phyloP scores from a whole-genome alignment of 2,888 invertebrate genomes.

The Drosophila vallismaia region DNA sequence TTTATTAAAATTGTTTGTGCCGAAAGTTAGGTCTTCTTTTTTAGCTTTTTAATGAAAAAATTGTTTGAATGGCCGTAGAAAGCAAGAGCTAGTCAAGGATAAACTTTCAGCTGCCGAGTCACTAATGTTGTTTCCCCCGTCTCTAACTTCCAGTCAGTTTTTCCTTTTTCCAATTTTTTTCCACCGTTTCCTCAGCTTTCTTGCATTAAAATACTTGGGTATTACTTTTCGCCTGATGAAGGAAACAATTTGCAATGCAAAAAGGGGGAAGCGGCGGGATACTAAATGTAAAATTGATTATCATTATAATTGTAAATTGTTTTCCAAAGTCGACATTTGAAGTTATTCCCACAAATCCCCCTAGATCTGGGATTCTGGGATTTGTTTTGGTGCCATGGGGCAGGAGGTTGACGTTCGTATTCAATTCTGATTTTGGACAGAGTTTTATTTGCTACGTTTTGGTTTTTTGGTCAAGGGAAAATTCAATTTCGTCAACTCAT shows the following conservation, averaged over 20 bases:
- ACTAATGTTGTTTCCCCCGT: conserved; percentile 44
- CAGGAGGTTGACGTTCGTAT: background rate
- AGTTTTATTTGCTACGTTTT: background rate
- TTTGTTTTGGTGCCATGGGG: background rate
- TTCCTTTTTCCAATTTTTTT: conserved; percentile 3
- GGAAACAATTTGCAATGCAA: conserved; percentile 63
- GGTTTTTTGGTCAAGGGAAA: conserved; percentile 5
- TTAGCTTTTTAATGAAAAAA: conserved; percentile 51
- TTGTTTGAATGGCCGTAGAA: conserved; percentile 38
- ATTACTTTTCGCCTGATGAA: conserved; percentile 40
- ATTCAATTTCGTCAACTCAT: conserved; percentile 45
- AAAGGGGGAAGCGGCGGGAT: conserved; percentile 18
- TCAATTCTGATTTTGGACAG: conserved; percentile 36
- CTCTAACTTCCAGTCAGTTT: background rate
- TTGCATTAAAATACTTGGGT: conserved; percentile 65
- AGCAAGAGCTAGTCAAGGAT: conserved; percentile 51
- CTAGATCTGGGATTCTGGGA: background rate
- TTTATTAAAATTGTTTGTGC: conserved; percentile 72
- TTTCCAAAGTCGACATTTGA: conserved; percentile 36
- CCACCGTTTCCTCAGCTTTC: conserved; percentile 10
- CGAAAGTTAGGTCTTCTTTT: conserved; percentile 52
- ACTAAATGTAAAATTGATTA: conserved; percentile 66
- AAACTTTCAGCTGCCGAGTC: conserved; percentile 68
- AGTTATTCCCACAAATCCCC: conserved; percentile 32
- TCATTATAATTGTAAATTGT: conserved; percentile 78